Conservation (phyloP, 1,140 invertebrate species). For the Heliconius himera region DNA sequence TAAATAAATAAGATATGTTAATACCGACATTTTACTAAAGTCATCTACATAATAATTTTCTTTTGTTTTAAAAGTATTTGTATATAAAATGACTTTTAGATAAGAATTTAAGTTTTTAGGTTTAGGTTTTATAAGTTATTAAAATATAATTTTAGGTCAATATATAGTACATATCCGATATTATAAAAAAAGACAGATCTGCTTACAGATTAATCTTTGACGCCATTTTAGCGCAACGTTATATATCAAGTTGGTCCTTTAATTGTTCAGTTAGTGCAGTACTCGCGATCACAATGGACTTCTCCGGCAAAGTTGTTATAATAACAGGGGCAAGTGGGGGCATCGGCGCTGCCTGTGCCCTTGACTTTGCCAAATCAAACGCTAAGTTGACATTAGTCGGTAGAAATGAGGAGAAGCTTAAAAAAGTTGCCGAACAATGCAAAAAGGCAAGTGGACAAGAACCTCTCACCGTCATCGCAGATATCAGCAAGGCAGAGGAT, state of each 20-base stretch:
- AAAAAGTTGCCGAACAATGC: slow-evolving; percentile 83
- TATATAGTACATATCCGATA: neutral
- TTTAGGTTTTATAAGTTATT: neutral
- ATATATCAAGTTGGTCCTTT: slow-evolving; percentile 29
- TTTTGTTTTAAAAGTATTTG: no score
- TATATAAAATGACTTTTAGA: neutral
- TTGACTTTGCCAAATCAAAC: slow-evolving; percentile 55
- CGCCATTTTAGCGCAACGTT: slow-evolving; percentile 1
- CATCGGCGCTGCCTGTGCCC: slow-evolving; percentile 61
- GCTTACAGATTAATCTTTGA: neutral
- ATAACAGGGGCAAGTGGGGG: slow-evolving; percentile 69
- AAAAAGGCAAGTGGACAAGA: slow-evolving; percentile 54
- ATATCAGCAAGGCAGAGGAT: slow-evolving; percentile 86
- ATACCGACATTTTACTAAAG: no score
- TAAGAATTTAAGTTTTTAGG: neutral
- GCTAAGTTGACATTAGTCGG: slow-evolving; percentile 60
- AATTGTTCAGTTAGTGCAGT: slow-evolving; percentile 45
- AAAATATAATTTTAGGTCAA: neutral
- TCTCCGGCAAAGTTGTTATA: slow-evolving; percentile 64
- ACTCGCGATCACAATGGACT: slow-evolving; percentile 52
- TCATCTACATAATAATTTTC: no score
- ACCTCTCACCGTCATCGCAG: slow-evolving; percentile 83
- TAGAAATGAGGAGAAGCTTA: slow-evolving; percentile 57
- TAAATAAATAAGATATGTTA: no score
- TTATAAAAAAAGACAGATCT: neutral